Evolutionary conservation across 2,888 invertebrate genomes (phyloP).

Genomic region (Caenorhabditis drosophilae): DNA sequence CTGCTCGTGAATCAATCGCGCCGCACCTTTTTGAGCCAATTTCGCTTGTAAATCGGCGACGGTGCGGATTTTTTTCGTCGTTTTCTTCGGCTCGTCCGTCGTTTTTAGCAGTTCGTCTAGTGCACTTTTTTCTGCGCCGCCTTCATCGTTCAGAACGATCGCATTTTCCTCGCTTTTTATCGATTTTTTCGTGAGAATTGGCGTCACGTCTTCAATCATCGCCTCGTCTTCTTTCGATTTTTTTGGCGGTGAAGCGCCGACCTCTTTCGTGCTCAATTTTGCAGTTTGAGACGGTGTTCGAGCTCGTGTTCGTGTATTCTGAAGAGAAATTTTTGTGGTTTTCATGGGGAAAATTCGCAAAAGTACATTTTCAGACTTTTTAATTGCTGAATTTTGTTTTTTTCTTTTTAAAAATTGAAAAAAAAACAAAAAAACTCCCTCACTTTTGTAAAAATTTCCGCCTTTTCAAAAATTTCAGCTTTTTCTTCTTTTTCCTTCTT

Average conservation of each 20-base stretch:
- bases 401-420: background rate
- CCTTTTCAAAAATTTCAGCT: no score
- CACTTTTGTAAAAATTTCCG: no score
- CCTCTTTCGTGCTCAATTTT: background rate
- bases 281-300: background rate
- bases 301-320: no score
- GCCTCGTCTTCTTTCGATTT: background rate
- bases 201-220: background rate
- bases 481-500: no score
- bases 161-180: slow-evolving; percentile 15
- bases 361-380: no score
- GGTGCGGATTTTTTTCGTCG: slow-evolving; percentile 17
- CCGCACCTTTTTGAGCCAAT: slow-evolving; percentile 29
- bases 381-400: no score
- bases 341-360: no score
- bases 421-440: no score
- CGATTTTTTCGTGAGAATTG: background rate
- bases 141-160: slow-evolving; percentile 4
- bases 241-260: background rate
- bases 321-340: background rate
- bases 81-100: background rate
- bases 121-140: no score
- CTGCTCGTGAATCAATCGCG: slow-evolving; percentile 23
- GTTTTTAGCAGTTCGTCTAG: slow-evolving; percentile 8
- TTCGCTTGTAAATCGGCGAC: slow-evolving; percentile 35